These are phyloP conservation scores for Microctenopoma steveboyesi DNA, from an alignment of 2,797 vertebrate species.

Conservation along the genomic window DNA sequence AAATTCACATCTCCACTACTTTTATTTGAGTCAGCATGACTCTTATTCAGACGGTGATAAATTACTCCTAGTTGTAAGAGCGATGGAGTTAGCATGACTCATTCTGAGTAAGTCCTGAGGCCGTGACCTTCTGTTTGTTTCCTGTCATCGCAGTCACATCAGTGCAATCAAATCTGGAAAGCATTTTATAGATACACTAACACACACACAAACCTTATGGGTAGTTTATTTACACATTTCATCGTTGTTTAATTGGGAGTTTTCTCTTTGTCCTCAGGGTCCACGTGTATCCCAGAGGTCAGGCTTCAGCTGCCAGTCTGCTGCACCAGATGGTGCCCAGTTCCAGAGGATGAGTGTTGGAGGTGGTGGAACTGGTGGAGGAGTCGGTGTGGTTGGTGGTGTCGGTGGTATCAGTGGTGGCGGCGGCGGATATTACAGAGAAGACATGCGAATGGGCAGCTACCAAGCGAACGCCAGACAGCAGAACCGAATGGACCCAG, in stretches of 20 bases:
- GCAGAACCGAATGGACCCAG: slow-evolving; percentile 72
- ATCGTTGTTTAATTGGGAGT: slow-evolving; percentile 9
- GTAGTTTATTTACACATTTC: not conserved
- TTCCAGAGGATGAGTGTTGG: slow-evolving; percentile 69
- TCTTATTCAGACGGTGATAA: not conserved
- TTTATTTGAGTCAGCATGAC: not conserved
- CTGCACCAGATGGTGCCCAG: slow-evolving; percentile 82
- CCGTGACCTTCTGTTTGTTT: slow-evolving; percentile 6
- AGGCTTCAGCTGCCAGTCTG: slow-evolving; percentile 87
- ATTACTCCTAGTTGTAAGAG: not conserved
- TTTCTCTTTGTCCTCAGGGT: slow-evolving; percentile 63
- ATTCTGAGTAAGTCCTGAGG: not conserved
- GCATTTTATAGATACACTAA: not conserved
- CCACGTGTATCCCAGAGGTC: slow-evolving; percentile 78
- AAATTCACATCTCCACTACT: too few relatives aligned
- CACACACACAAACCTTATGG: not conserved
- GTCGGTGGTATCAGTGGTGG: not conserved
- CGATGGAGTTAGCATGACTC: not conserved
- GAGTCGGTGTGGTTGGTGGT: not conserved
- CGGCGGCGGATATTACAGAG: slow-evolving; percentile 46
- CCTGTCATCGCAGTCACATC: not conserved
- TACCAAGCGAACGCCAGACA: slow-evolving; percentile 49
- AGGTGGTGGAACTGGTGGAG: slow-evolving; percentile 27
- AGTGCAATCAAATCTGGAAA: slow-evolving; percentile 19
- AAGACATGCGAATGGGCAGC: slow-evolving; percentile 52